A percentile compares a stretch with the other conserved stretches of the same genome.
These are phyloP conservation scores for Anser cygnoides DNA, from an alignment of 2,113 vertebrate species.

Conservation along the genomic window DNA sequence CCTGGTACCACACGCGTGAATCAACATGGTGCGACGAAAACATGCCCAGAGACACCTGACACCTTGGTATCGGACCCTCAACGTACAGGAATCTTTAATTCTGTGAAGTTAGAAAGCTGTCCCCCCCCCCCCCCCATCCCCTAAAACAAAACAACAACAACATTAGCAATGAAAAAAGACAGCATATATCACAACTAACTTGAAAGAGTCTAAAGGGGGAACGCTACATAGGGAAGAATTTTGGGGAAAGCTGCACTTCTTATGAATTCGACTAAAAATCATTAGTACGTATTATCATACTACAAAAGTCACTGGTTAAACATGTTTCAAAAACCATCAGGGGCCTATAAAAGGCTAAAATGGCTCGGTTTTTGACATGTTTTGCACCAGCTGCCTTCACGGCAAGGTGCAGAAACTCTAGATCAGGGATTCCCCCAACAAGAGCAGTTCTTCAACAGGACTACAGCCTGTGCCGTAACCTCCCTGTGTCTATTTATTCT, in stretches of 20 bases:
- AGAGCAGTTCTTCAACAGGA: not conserved
- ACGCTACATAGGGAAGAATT: not conserved
- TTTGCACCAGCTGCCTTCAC: not conserved
- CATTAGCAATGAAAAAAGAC: not conserved
- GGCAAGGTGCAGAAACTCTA: not conserved
- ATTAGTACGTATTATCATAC: not conserved
- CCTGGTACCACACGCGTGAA: not conserved
- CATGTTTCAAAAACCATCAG: not conserved
- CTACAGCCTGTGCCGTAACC: not conserved
- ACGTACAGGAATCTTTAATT: not conserved
- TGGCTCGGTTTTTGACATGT: not conserved
- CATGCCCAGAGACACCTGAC: rapidly evolving
- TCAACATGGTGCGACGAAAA: rapidly evolving
- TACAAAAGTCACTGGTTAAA: rapidly evolving
- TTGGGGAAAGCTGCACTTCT: not conserved
- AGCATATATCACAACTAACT: not conserved
- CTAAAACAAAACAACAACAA: not conserved
- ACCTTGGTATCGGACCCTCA: rapidly evolving
- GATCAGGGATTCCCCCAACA: rapidly evolving
- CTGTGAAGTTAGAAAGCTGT: not conserved
- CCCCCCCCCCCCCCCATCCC: too few relatives aligned
- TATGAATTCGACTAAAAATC: not conserved
- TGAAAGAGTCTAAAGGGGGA: not conserved
- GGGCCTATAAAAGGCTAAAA: not conserved
- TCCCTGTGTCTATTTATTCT: not conserved